phyloP scores from a whole-genome alignment of 2,888 invertebrate genomes.

The Epinotia bilunana region DNA sequence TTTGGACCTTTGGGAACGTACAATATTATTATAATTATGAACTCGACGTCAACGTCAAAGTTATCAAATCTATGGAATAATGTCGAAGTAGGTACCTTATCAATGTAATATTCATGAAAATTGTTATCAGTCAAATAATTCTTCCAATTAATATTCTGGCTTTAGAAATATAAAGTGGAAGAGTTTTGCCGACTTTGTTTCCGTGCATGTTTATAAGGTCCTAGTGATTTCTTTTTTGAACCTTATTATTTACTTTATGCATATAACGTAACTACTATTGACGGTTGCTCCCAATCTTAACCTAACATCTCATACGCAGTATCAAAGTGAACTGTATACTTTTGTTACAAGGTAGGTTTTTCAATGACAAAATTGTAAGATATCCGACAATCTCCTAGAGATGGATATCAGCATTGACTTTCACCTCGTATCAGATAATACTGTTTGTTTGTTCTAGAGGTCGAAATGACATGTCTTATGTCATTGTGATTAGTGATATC shows the following conservation, averaged over 20 bases:
- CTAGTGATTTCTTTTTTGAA: neutral
- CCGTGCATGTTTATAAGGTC: no score
- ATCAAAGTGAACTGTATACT: neutral
- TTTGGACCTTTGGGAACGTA: no score
- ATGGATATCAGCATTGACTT: slow-evolving; percentile 28
- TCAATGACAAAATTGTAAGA: neutral
- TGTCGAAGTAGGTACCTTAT: no score
- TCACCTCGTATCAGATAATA: slow-evolving; percentile 29
- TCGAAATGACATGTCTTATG: slow-evolving; percentile 38
- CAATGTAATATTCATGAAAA: no score
- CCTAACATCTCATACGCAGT: neutral
- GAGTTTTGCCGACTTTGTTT: no score
- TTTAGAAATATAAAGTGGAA: no score
- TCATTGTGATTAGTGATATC: slow-evolving; percentile 9
- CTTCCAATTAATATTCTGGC: no score
- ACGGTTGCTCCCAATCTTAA: neutral
- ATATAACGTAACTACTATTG: neutral
- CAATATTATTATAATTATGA: no score
- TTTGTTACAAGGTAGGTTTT: neutral
- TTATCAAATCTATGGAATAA: no score
- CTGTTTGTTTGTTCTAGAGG: slow-evolving; percentile 37
- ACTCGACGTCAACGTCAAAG: no score
- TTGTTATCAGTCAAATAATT: no score
- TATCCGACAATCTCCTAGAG: slow-evolving; percentile 3
- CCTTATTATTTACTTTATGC: neutral